phyloP scores from a whole-genome alignment of 2,797 vertebrate genomes.

The Micromesistius poutassou region DNA sequence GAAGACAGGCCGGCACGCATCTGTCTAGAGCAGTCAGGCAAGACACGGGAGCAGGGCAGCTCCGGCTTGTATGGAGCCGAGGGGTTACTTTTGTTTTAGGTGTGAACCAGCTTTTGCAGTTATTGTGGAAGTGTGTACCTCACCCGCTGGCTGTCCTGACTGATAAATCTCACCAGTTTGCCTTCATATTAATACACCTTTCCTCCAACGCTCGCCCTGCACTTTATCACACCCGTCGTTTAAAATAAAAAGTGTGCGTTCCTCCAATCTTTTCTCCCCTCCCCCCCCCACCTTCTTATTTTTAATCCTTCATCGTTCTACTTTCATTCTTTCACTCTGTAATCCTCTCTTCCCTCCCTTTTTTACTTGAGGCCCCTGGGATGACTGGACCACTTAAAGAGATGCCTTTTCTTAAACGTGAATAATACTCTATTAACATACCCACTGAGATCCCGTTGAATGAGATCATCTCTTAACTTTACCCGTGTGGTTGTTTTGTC shows the following conservation, averaged over 20 bases:
- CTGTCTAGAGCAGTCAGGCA: background rate
- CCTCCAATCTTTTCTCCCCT: background rate
- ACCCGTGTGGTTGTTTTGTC: background rate
- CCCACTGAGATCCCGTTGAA: conserved; percentile 3
- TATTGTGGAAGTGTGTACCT: conserved; percentile 22
- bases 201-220: conserved; percentile 19
- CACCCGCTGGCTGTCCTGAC: conserved; percentile 13
- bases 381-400: conserved; percentile 10
- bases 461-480: background rate
- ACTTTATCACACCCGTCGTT: conserved; percentile 25
- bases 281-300: background rate
- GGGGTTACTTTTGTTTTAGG: background rate
- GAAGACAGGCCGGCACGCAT: conserved; percentile 7
- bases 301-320: conserved; percentile 6
- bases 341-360: background rate
- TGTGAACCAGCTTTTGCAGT: background rate
- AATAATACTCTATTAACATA: conserved; percentile 1
- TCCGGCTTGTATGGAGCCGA: background rate
- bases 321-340: conserved; percentile 8
- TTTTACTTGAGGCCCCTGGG: conserved; percentile 12
- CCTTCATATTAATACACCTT: conserved; percentile 27
- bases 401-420: background rate
- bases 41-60: background rate
- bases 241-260: background rate
- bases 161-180: conserved; percentile 37